phyloP scores from a whole-genome alignment of 2,797 vertebrate genomes.

The Pristis pectinata region DNA sequence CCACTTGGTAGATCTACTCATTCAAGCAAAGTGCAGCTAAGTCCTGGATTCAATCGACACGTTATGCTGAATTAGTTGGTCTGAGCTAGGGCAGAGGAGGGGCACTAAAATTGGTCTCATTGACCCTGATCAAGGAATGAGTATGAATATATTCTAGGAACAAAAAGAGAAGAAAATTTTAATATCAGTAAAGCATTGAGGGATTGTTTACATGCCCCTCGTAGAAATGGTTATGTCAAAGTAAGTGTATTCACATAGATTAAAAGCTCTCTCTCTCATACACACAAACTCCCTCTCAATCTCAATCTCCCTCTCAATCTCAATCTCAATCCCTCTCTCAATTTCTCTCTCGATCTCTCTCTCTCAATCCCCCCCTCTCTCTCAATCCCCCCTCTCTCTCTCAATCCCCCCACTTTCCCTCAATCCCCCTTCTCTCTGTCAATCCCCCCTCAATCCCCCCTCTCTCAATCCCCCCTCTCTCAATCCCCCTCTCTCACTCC shows the following conservation, averaged over 20 bases:
- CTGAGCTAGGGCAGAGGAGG: not conserved
- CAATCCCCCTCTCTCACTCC: not conserved
- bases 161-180: not conserved
- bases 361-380: too few relatives aligned
- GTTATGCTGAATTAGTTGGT: not conserved
- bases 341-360: too few relatives aligned
- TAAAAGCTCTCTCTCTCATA: too few relatives aligned
- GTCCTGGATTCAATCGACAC: not conserved
- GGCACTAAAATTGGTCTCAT: not conserved
- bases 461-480: too few relatives aligned
- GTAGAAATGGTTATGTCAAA: not conserved
- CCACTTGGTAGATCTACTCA: not conserved
- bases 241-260: not conserved
- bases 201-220: not conserved
- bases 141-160: not conserved
- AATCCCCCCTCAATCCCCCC: too few relatives aligned
- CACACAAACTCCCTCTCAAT: not conserved
- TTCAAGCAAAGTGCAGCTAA: not conserved
- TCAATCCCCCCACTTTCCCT: not conserved
- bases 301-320: conserved; percentile 38
- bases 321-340: not conserved
- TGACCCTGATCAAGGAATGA: not conserved
- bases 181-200: not conserved
- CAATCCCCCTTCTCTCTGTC: too few relatives aligned
- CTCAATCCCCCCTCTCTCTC: not conserved